Conservation (phyloP, 2,888 invertebrate genomes). For the Bimastos eiseni region DNA sequence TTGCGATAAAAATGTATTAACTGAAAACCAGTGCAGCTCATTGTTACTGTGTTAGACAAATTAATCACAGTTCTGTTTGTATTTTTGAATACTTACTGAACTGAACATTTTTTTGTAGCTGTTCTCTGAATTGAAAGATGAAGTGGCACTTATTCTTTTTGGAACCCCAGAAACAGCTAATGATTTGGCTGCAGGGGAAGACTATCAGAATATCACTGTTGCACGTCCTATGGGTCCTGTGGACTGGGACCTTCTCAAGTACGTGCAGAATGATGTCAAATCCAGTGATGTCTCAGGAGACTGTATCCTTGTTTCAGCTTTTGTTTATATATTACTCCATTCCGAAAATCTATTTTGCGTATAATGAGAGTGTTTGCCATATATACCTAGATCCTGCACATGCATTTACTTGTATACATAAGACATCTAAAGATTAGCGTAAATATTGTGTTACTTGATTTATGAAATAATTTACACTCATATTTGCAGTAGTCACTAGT, state of each 20-base stretch:
- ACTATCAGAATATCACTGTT: constrained; percentile 69
- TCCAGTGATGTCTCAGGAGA: constrained; percentile 67
- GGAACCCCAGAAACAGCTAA: constrained; percentile 70
- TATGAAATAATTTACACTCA: no score
- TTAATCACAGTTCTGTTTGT: neutral
- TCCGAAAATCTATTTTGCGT: neutral
- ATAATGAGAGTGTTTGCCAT: no score
- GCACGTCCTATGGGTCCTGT: constrained; percentile 66
- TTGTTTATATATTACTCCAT: neutral
- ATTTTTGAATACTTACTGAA: neutral
- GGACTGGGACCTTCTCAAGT: constrained; percentile 69
- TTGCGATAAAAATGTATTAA: neutral
- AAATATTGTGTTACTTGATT: neutral
- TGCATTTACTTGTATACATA: neutral
- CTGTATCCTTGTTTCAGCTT: constrained; percentile 64
- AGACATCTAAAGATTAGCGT: neutral
- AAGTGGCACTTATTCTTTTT: constrained; percentile 70
- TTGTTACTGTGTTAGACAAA: no score
- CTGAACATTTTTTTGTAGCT: constrained; percentile 63
- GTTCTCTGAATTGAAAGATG: constrained; percentile 71
- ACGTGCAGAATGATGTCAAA: constrained; percentile 57
- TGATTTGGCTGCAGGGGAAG: constrained; percentile 59
- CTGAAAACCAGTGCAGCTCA: no score
- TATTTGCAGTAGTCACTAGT: no score
- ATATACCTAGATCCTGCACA: neutral